These are phyloP conservation scores for Otis tarda DNA, from an alignment of 2,113 vertebrate genomes.

Conservation along the genomic window DNA sequence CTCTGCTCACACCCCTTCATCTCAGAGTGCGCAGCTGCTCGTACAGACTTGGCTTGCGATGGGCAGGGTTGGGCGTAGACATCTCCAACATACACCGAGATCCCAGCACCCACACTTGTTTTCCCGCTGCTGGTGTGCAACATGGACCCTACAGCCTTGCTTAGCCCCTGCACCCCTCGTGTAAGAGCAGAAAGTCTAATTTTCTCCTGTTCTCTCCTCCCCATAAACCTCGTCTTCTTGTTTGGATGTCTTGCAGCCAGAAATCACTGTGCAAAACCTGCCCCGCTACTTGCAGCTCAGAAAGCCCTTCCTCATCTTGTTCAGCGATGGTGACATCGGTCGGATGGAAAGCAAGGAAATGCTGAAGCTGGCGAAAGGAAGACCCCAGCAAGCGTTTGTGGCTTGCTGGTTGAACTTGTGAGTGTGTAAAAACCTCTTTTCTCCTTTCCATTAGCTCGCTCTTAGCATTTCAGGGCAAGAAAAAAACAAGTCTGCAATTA, in stretches of 20 bases:
- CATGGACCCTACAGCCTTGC: not conserved
- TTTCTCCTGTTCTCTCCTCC: not conserved
- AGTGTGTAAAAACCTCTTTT: slow-evolving; percentile 15
- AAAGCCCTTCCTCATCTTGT: slow-evolving; percentile 87
- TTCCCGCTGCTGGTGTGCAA: not conserved
- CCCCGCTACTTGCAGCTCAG: slow-evolving; percentile 78
- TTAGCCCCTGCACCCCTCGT: fast-evolving
- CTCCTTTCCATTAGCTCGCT: not conserved
- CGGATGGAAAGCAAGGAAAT: slow-evolving; percentile 73
- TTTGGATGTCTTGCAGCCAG: slow-evolving; percentile 77
- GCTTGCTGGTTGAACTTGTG: slow-evolving; percentile 93
- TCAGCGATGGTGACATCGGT: slow-evolving; percentile 78
- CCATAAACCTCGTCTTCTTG: not conserved
- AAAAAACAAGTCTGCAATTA: not conserved
- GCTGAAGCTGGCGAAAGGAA: slow-evolving; percentile 62
- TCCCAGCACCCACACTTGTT: not conserved
- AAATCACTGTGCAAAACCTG: slow-evolving; percentile 89
- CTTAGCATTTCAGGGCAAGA: not conserved
- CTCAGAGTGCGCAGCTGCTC: not conserved
- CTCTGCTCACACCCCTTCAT: not conserved
- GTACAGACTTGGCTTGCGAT: too few species aligned
- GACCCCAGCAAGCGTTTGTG: slow-evolving; percentile 60
- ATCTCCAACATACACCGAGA: not conserved
- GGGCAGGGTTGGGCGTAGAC: not conserved
- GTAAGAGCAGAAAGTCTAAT: not conserved